These are phyloP conservation scores for Scelioninae gen. 2 DNA, from an alignment of 2,888 invertebrate genomes.

Conservation along the genomic window DNA sequence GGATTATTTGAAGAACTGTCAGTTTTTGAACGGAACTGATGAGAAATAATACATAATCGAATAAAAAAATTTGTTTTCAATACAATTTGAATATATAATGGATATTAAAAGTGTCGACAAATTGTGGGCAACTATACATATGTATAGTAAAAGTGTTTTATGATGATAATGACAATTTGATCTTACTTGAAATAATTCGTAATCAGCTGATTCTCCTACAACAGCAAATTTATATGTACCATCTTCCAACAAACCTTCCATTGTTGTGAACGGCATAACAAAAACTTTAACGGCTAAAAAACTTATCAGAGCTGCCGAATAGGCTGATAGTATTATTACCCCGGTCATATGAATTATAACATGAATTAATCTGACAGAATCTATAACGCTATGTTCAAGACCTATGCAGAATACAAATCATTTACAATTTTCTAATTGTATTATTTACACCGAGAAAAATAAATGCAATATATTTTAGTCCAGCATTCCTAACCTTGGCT, in stretches of 20 bases:
- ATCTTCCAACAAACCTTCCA: slow-evolving; percentile 71
- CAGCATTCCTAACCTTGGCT: too few species aligned
- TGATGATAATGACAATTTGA: too few species aligned
- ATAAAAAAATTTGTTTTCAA: too few species aligned
- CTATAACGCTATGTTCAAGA: slow-evolving; percentile 45
- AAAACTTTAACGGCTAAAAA: slow-evolving; percentile 71
- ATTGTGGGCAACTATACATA: too few species aligned
- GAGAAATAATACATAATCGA: too few species aligned
- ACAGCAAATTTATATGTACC: slow-evolving; percentile 71
- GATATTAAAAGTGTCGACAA: too few species aligned
- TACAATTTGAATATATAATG: slow-evolving; percentile 2
- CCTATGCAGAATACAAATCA: slow-evolving; percentile 13
- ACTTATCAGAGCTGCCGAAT: slow-evolving; percentile 73
- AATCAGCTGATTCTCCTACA: slow-evolving; percentile 70
- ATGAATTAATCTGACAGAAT: slow-evolving; percentile 69
- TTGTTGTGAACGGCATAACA: slow-evolving; percentile 72
- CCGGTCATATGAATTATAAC: slow-evolving; percentile 70
- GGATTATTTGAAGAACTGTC: too few species aligned
- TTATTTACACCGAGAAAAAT: too few species aligned
- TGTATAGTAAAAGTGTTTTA: too few species aligned
- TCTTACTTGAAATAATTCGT: slow-evolving; percentile 70
- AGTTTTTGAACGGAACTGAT: too few species aligned
- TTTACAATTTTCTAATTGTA: too few species aligned
- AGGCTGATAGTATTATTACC: slow-evolving; percentile 71
- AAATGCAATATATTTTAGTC: too few species aligned